phyloP scores from a whole-genome alignment of 2,888 invertebrate species.

The Drosophila planitibia region DNA sequence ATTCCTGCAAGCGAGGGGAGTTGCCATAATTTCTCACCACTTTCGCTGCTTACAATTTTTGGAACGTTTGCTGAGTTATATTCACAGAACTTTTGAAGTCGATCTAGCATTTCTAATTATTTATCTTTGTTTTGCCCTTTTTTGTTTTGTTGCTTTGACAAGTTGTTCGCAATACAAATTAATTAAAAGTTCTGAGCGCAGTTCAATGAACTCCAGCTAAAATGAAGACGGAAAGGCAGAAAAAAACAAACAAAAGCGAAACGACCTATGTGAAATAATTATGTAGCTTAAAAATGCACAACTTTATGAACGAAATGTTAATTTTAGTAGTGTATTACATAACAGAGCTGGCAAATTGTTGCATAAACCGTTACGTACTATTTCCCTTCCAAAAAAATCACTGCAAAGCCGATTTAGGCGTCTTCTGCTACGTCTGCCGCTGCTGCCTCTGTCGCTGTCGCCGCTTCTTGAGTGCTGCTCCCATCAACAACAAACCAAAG shows the following conservation, averaged over 20 bases:
- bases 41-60: not conserved
- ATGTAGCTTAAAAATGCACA: not conserved
- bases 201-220: constrained; percentile 31
- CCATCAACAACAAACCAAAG: constrained; percentile 18
- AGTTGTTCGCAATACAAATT: constrained; percentile 52
- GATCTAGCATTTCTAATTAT: not conserved
- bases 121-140: not conserved
- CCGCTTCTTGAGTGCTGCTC: constrained; percentile 6
- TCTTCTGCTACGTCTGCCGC: constrained; percentile 7
- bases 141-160: not conserved
- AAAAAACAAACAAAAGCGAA: constrained; percentile 2
- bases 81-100: constrained; percentile 28
- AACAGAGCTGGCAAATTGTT: constrained; percentile 61
- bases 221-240: not conserved
- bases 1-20: constrained; percentile 16
- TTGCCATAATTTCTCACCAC: constrained; percentile 21
- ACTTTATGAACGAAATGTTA: constrained; percentile 5
- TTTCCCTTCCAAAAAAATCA: constrained; percentile 9
- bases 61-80: constrained; percentile 29
- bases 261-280: constrained; percentile 1
- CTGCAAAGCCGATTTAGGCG: constrained; percentile 30
- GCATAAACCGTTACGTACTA: constrained; percentile 69
- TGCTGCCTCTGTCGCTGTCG: constrained; percentile 1
- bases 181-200: constrained; percentile 61
- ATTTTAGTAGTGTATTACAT: constrained; percentile 59